Evolutionary conservation across 2,113 vertebrate species (phyloP).

Genomic region (Xerus inauris): DNA sequence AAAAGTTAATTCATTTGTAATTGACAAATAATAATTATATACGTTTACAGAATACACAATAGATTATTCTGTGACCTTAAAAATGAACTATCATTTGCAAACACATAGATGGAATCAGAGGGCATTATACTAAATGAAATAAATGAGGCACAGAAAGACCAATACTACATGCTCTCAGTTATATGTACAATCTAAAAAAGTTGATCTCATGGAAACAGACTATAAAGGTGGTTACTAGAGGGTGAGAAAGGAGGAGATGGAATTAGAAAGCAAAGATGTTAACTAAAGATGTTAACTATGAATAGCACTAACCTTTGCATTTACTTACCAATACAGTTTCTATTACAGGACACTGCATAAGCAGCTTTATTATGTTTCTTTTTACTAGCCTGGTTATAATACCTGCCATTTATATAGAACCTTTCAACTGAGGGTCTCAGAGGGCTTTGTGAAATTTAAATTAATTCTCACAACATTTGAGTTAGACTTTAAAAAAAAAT

Average conservation of each 20-base stretch:
- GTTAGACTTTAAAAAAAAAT: not conserved
- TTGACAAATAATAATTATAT: not conserved
- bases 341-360: conserved; percentile 6
- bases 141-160: not conserved
- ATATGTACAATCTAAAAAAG: not conserved
- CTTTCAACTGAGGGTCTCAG: conserved; percentile 32
- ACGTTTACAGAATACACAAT: not conserved
- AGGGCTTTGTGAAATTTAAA: conserved; percentile 73
- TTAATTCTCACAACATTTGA: conserved; percentile 49
- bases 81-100: not conserved
- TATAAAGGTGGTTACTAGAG: not conserved
- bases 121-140: not conserved
- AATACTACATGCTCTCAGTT: not conserved
- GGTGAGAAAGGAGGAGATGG: not conserved
- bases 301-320: conserved; percentile 61
- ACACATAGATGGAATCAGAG: too few relatives aligned
- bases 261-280: not conserved
- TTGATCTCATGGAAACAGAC: not conserved
- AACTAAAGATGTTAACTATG: conserved; percentile 61
- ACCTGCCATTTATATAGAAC: conserved; percentile 60
- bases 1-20: not conserved
- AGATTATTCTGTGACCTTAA: not conserved
- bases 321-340: conserved; percentile 48
- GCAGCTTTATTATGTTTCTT: conserved; percentile 49
- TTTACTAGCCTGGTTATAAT: conserved; percentile 56